Evolutionary conservation across 2,888 invertebrate species (phyloP).

Genomic region (Ditylenchus weischeri): DNA sequence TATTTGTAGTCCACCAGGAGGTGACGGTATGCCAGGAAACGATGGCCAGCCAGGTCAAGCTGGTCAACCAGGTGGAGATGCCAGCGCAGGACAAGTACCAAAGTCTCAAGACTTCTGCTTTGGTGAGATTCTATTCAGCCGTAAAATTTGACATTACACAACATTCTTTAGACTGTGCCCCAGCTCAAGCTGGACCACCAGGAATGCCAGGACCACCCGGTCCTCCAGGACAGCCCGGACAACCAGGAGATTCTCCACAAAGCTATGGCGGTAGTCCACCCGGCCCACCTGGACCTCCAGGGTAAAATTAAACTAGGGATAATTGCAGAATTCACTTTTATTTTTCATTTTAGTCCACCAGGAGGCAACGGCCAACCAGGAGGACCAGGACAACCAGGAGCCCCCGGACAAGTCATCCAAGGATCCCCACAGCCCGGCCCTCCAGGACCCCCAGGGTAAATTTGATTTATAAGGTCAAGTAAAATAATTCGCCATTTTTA

Average conservation of each 20-base stretch:
- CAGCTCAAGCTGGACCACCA: slow-evolving; percentile 14
- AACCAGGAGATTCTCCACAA: slow-evolving; percentile 8
- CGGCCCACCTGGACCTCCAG: slow-evolving; percentile 18
- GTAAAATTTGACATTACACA: not conserved
- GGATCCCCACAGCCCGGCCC: slow-evolving; percentile 1
- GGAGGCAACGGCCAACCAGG: slow-evolving; percentile 7
- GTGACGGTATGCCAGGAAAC: slow-evolving; percentile 10
- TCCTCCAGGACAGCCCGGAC: slow-evolving; percentile 8
- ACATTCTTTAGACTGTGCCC: slow-evolving; percentile 9
- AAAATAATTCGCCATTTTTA: not conserved
- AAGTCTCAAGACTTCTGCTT: slow-evolving; percentile 12
- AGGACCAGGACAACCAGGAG: slow-evolving; percentile 13
- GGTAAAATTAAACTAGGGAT: not conserved
- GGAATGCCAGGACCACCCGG: slow-evolving; percentile 14
- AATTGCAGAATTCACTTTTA: not conserved
- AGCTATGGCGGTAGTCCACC: slow-evolving; percentile 10
- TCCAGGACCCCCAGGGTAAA: slow-evolving; percentile 1
- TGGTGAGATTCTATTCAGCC: not conserved
- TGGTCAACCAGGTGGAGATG: slow-evolving; percentile 12
- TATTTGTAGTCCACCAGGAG: too few species aligned
- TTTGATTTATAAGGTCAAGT: too few species aligned
- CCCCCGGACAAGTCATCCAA: not conserved
- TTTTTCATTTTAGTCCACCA: not conserved
- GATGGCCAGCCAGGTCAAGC: slow-evolving; percentile 13
- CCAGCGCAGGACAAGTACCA: not conserved